Conservation (phyloP, 2,888 invertebrate genomes). For the Cosmorhoe ocellata region DNA sequence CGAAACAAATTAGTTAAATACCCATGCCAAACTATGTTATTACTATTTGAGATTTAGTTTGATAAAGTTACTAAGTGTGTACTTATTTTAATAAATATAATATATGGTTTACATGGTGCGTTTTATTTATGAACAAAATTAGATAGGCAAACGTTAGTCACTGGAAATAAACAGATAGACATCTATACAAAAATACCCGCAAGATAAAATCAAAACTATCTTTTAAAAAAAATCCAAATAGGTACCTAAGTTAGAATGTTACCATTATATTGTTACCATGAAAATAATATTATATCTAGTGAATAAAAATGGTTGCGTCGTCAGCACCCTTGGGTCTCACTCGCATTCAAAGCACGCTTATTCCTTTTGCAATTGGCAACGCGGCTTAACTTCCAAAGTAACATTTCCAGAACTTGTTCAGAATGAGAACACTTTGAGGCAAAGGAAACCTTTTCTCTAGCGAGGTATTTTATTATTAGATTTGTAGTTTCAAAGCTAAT, state of each 20-base stretch:
- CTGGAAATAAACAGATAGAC: no score
- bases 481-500: slow-evolving; percentile 56
- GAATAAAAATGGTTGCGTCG: slow-evolving; percentile 7
- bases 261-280: no score
- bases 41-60: slow-evolving; percentile 69
- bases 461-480: slow-evolving; percentile 47
- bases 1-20: slow-evolving; percentile 40
- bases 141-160: no score
- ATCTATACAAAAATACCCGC: no score
- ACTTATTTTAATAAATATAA: slow-evolving; percentile 46
- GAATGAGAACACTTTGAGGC: slow-evolving; percentile 27
- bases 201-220: no score
- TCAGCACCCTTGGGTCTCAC: background rate
- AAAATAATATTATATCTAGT: no score
- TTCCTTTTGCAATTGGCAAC: slow-evolving; percentile 28
- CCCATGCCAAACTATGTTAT: slow-evolving; percentile 73
- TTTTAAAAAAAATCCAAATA: no score
- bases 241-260: no score
- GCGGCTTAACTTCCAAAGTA: slow-evolving; percentile 22
- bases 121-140: slow-evolving; percentile 6
- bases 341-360: slow-evolving; percentile 20
- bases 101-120: slow-evolving; percentile 25
- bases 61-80: slow-evolving; percentile 52
- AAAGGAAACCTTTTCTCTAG: slow-evolving; percentile 38
- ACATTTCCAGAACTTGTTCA: slow-evolving; percentile 18